Evolutionary conservation across 2,797 vertebrate species (phyloP), one percentile per base, ranked within the genome.

Genomic region (Hozukius guyotensis): DNA sequence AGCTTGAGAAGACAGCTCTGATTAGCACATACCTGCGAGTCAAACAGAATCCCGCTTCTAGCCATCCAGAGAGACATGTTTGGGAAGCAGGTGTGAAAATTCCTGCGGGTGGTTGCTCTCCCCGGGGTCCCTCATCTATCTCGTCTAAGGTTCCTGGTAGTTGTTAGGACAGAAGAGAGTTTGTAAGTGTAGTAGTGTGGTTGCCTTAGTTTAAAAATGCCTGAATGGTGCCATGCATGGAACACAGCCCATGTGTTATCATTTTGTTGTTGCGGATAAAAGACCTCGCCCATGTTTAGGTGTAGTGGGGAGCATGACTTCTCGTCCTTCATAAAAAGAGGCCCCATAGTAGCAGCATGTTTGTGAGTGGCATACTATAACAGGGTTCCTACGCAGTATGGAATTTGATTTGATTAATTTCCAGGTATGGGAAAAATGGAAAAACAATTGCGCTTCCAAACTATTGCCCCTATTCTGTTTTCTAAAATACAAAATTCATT

Each of bases 21-120:
- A 89, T 92, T 91, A 90, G 85, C 55, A 4, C 77, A 87, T 86
- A 88, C 76, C 77, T 91, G 82, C 36, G 65, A 94, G 72, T 84
- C 82, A 81, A 93, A 86, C 84, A 89, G 77, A 83, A 29, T 57
- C 59, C 76, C 64, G n/a, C 55, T 73, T 65, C 52, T 24, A 74
- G 27, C 76, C 68, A 52, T 64, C 64, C 32, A 63, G 80, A 62
- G 77, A 80, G 62, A 88, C 80, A 49, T 83, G 85, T 87, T 84
- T 55, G 22, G 61, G 68, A 88, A 83, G 60, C 8, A 11, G 56
- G 68, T 89, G 87, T 90, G 81, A 92, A 87, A 77, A 92, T 89
- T 87, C 89, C 80, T 70, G 70, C 1, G 12, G 72, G 34, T 31
- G 65, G 46, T 60, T 46, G 53, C 22, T 74, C 65, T 70, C 27